Conservation (phyloP, 1,140 invertebrate species). For the Homalodisca vitripennis region DNA sequence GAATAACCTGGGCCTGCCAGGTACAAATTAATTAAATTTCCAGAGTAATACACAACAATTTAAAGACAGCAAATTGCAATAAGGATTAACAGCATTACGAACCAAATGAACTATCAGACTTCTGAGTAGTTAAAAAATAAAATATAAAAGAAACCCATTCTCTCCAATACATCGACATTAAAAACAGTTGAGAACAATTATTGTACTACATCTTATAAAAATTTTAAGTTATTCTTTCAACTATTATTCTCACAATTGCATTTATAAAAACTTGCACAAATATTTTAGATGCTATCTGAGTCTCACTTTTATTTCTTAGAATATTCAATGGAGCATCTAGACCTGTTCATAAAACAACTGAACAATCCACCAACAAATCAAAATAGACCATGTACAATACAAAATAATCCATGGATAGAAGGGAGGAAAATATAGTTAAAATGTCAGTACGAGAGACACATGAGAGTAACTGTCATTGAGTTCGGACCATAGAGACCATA, state of each 20-base stretch:
- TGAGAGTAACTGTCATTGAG: slow-evolving; percentile 4
- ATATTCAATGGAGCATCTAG: not conserved
- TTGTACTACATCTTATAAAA: slow-evolving; percentile 1
- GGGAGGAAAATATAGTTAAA: slow-evolving; percentile 10
- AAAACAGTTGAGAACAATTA: slow-evolving; percentile 9
- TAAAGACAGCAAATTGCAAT: not conserved
- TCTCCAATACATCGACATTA: slow-evolving; percentile 9
- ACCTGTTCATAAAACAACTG: slow-evolving; percentile 18
- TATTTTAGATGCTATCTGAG: not conserved
- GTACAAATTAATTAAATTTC: too few species aligned
- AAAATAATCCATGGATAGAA: slow-evolving; percentile 1
- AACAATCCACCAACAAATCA: slow-evolving; percentile 28
- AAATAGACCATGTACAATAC: not conserved
- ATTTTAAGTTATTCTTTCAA: too few species aligned
- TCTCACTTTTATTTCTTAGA: not conserved
- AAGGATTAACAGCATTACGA: too few species aligned
- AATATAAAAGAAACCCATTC: not conserved
- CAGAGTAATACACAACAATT: not conserved
- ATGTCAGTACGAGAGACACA: slow-evolving; percentile 4
- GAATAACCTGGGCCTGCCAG: slow-evolving; percentile 21
- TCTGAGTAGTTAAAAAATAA: not conserved
- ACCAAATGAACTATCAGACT: too few species aligned
- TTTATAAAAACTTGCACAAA: too few species aligned
- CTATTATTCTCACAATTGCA: too few species aligned
- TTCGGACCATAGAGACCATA: not conserved